Conservation (phyloP, 2,113 vertebrate genomes). For the Morone chrysops region DNA sequence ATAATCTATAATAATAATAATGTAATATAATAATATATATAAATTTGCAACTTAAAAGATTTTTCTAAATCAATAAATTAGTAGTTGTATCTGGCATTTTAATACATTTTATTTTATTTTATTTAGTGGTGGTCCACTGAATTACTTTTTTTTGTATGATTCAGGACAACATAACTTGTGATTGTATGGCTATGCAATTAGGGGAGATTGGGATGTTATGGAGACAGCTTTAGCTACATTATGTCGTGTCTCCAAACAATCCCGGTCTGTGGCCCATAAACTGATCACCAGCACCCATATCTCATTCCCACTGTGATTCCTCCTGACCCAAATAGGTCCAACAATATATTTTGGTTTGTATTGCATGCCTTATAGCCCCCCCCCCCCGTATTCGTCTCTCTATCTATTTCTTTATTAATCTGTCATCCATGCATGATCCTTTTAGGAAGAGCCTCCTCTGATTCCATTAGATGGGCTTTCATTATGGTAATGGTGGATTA, state of each 20-base stretch:
- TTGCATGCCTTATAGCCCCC: constrained; percentile 2
- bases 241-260: background rate
- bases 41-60: too few species aligned
- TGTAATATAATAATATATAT: too few species aligned
- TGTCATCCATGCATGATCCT: constrained; percentile 68
- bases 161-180: background rate
- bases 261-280: constrained; percentile 28
- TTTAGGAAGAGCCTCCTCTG: constrained; percentile 65
- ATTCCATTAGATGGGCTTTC: constrained; percentile 78
- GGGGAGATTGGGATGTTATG: constrained; percentile 1
- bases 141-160: background rate
- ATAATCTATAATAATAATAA: too few species aligned
- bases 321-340: constrained; percentile 68
- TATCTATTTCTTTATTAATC: constrained; percentile 73
- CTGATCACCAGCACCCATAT: constrained; percentile 29
- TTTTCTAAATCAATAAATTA: too few species aligned
- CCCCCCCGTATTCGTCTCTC: constrained; percentile 36
- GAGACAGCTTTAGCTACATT: constrained; percentile 29
- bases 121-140: too few species aligned
- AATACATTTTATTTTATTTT: too few species aligned
- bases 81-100: too few species aligned
- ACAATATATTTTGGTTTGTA: constrained; percentile 58
- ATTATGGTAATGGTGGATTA: constrained; percentile 81
- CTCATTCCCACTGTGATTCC: constrained; percentile 26
- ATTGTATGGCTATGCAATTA: constrained; percentile 8